These are phyloP conservation scores for Tetanocera ferruginea DNA, from an alignment of 2,888 invertebrate genomes.

Conservation along the genomic window DNA sequence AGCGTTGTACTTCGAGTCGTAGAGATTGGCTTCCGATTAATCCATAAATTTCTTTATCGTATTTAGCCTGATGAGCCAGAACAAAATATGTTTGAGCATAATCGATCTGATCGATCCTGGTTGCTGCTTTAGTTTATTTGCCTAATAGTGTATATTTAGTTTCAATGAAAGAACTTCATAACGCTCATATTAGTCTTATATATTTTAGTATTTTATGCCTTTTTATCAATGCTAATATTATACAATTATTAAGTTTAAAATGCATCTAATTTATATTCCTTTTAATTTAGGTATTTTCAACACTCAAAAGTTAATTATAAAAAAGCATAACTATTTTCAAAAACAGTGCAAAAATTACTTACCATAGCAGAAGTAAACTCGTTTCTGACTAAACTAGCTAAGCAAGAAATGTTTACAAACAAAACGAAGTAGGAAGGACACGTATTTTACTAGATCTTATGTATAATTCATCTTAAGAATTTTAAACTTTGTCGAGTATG, in stretches of 20 bases:
- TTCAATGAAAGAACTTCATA: no score
- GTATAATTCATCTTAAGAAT: conserved; percentile 2
- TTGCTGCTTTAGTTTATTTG: no score
- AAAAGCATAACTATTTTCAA: conserved; percentile 7
- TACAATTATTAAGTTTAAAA: not conserved
- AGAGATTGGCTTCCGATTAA: no score
- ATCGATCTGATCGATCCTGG: no score
- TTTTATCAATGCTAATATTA: not conserved
- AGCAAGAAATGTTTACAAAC: not conserved
- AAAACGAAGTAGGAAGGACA: conserved; percentile 17
- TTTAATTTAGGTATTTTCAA: conserved; percentile 64
- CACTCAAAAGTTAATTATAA: conserved; percentile 45
- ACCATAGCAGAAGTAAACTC: conserved; percentile 13
- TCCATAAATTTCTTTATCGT: no score
- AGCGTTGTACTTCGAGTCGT: no score
- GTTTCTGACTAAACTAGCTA: not conserved
- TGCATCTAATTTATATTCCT: conserved; percentile 53
- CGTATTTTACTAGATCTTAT: not conserved
- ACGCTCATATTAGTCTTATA: not conserved
- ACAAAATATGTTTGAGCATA: no score
- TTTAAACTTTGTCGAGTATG: not conserved
- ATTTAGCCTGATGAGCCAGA: no score
- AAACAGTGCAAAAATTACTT: conserved; percentile 11
- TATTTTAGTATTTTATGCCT: not conserved
- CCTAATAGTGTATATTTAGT: no score